Evolutionary conservation across 2,797 vertebrate genomes (phyloP).

Genomic region (Sebastes nivosus): DNA sequence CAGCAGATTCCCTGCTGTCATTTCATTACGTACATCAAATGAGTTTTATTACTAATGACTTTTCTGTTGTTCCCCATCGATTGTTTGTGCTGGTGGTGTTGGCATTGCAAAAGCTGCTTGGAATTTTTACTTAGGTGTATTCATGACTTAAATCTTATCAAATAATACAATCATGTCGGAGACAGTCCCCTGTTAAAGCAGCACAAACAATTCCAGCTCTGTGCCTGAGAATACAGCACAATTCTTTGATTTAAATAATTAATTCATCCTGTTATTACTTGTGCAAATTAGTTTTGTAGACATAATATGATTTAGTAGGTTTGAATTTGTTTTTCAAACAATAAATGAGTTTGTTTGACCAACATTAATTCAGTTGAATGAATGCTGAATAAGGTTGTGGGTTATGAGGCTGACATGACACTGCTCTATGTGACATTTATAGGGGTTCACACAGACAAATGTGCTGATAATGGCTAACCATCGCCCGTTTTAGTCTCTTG

Average conservation of each 20-base stretch:
- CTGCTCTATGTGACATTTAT: background rate
- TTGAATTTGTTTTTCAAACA: constrained; percentile 4
- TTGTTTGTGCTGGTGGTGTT: constrained; percentile 21
- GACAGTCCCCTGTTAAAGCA: background rate
- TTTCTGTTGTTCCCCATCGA: background rate
- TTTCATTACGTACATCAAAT: constrained; percentile 28
- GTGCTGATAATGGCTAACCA: background rate
- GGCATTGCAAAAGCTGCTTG: constrained; percentile 12
- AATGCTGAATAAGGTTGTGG: background rate
- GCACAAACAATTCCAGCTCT: constrained; percentile 14
- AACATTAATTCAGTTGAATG: background rate
- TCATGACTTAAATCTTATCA: constrained; percentile 39
- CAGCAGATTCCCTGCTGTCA: background rate
- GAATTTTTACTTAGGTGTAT: constrained; percentile 19
- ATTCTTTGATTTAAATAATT: constrained; percentile 41
- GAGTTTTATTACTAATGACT: constrained; percentile 24
- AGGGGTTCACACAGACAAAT: background rate
- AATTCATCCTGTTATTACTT: constrained; percentile 18
- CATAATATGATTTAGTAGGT: background rate
- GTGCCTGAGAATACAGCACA: constrained; percentile 7
- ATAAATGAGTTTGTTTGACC: constrained; percentile 23
- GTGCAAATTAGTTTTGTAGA: constrained; percentile 23
- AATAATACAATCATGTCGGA: constrained; percentile 9
- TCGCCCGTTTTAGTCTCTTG: background rate
- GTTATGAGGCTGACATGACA: background rate